Evolutionary conservation across 2,888 invertebrate species (phyloP).

Genomic region (Cantharis flavilabris): DNA sequence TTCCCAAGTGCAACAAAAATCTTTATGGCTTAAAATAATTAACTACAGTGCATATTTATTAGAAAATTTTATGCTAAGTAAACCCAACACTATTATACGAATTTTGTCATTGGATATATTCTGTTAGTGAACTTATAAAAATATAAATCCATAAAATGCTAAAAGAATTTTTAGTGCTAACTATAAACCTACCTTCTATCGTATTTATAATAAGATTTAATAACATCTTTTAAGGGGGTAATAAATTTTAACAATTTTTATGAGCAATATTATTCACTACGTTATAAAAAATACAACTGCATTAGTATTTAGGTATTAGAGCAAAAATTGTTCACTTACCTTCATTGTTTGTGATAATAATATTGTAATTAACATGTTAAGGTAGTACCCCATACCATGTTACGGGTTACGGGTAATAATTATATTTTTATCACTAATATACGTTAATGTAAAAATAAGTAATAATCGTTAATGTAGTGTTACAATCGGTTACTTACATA

Average conservation of each 20-base stretch:
- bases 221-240: background rate
- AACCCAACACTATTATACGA: background rate
- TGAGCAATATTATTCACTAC: background rate
- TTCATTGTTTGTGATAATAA: background rate
- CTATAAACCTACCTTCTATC: background rate
- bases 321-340: background rate
- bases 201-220: background rate
- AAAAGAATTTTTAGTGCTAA: background rate
- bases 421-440: background rate
- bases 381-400: background rate
- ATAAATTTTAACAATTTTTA: background rate
- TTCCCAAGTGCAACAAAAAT: background rate
- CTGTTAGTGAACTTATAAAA: background rate
- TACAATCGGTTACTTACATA: background rate
- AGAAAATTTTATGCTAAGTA: background rate
- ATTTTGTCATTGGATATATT: background rate
- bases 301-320: background rate
- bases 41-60: background rate
- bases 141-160: background rate
- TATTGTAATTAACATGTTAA: background rate
- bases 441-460: background rate
- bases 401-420: background rate
- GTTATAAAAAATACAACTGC: background rate
- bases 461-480: background rate
- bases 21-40: background rate